Evolutionary conservation across 2,888 invertebrate species (phyloP).

Genomic region (Eurois occulta): DNA sequence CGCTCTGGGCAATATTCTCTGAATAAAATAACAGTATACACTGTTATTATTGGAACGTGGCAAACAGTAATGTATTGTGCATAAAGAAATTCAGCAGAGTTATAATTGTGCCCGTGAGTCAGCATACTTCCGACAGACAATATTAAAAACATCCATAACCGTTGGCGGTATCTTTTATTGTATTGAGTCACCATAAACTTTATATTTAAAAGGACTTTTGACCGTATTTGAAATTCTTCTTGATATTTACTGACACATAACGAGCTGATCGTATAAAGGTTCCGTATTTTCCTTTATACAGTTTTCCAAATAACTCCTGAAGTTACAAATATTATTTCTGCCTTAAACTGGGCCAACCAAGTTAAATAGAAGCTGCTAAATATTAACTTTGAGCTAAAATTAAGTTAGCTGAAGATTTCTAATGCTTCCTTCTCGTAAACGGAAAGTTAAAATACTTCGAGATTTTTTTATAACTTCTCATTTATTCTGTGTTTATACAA

Average conservation of each 20-base stretch:
- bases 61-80: constrained; percentile 39
- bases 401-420: background rate
- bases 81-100: constrained; percentile 5
- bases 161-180: constrained; percentile 10
- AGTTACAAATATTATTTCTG: background rate
- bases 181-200: constrained; percentile 10
- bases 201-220: constrained; percentile 8
- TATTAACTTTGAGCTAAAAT: constrained; percentile 18
- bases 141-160: constrained; percentile 8
- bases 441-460: constrained; percentile 27
- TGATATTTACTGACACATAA: constrained; percentile 17
- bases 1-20: constrained; percentile 65
- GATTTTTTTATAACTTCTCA: constrained; percentile 58
- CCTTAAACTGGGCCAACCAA: background rate
- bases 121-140: constrained; percentile 15
- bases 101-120: constrained; percentile 2
- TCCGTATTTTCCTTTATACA: background rate
- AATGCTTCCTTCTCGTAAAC: constrained; percentile 3
- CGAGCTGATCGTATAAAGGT: constrained; percentile 6
- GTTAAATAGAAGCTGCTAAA: background rate
- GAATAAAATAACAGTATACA: constrained; percentile 72
- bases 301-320: background rate
- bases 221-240: constrained; percentile 21
- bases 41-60: constrained; percentile 28
- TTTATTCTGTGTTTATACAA: constrained; percentile 73